Evolutionary conservation across 1,140 invertebrate genomes (phyloP), one percentile per base, ranked within the genome.

Genomic region (Hyles euphorbiae): DNA sequence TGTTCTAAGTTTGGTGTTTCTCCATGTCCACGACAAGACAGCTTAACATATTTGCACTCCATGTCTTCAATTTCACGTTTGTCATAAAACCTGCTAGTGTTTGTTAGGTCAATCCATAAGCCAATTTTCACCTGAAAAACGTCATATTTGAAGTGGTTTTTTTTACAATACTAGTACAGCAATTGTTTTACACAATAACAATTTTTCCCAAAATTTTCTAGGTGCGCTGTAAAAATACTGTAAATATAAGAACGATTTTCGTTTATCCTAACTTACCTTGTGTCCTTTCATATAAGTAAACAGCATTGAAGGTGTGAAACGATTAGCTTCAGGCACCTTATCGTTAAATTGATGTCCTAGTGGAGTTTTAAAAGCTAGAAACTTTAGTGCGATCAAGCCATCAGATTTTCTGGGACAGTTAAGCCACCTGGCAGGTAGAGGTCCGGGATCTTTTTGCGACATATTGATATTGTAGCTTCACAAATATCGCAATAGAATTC

Each of bases 101-200:
- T 98, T 3, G 98, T 99, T 50, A 99, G 89, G 88, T 99, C 98
- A 61, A 99, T 95, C 96, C 98, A 98, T 11, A 99, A 83, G 1
- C 98, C 98, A 52, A 99, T 87, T 76, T 97, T 97, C 8, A 94
- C 78, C 94, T 96, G 71, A 54, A 90, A 87, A 53, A 11, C 36
- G 8, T 5, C 0, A 40, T 40, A 40, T 5, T 5, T 40, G 1
- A 40, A 40, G 8, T 40, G 36, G 0, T 5, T 40, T 40, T 8
- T 40, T 40, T 40, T 40, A 61, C 11, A 12, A 55, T 5, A 47
- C 7, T 7, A 45, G 47, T 8, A 52, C 11, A 58, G 22, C 22
- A 22, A 22, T 22, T 22, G 0, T n/a, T 45, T 60, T 61, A 47
- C 5, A 11, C 12, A n/a, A 11, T 22, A 70, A 63, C 48, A 64